phyloP scores from a whole-genome alignment of 2,797 vertebrate genomes.

The Hozukius guyotensis region DNA sequence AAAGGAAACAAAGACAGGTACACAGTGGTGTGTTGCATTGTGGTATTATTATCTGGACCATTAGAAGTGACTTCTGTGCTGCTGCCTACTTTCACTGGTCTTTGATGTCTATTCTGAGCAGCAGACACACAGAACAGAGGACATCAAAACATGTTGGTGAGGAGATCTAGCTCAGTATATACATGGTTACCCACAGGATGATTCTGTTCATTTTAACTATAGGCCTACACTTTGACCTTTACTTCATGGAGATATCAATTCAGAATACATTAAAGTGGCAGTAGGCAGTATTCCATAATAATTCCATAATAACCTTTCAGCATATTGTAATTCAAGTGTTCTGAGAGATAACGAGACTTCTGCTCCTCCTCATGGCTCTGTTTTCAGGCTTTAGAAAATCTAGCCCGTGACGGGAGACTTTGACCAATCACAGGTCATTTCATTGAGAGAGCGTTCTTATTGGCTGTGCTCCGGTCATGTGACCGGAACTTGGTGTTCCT shows the following conservation, averaged over 20 bases:
- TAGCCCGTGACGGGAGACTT: too few relatives aligned
- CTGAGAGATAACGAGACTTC: too few relatives aligned
- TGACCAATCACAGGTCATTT: fast-evolving
- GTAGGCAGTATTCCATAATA: too few relatives aligned
- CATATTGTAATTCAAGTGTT: too few relatives aligned
- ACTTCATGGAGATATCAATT: background rate
- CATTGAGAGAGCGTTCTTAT: too few relatives aligned
- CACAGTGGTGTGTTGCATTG: slow-evolving; percentile 18
- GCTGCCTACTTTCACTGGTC: slow-evolving; percentile 41
- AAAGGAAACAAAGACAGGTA: slow-evolving; percentile 44
- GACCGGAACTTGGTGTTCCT: too few relatives aligned
- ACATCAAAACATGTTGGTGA: background rate
- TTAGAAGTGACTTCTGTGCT: slow-evolving; percentile 32
- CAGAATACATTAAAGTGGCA: background rate
- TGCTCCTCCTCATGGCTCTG: too few relatives aligned
- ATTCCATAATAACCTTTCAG: too few relatives aligned
- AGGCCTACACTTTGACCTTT: background rate
- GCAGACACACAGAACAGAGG: slow-evolving; percentile 14
- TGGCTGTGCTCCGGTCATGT: too few relatives aligned
- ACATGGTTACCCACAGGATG: background rate
- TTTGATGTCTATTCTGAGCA: slow-evolving; percentile 55
- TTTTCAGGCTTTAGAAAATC: too few relatives aligned
- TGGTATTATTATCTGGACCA: slow-evolving; percentile 30
- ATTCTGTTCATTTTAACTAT: background rate
- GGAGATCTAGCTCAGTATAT: background rate